Evolutionary conservation across 2,113 vertebrate species (phyloP), one percentile per base, ranked within the genome.

Genomic region (Anseranas semipalmata): DNA sequence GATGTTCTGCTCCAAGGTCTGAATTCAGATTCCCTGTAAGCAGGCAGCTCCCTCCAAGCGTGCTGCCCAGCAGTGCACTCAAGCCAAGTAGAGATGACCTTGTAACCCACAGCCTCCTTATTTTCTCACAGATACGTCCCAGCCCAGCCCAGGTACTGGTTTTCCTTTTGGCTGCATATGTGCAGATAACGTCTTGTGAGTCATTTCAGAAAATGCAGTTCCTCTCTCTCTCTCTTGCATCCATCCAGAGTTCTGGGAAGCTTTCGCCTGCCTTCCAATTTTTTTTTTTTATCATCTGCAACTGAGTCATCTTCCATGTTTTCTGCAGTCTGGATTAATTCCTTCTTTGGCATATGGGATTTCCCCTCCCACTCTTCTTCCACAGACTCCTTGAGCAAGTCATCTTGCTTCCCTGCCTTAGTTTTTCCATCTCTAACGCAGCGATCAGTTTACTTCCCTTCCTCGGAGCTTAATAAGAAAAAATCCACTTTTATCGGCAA

Each of bases 351-450:
- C 95, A 96, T 90, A 90, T 81, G 91, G 84, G 62, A 87, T 89
- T 92, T 90, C 70, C 91, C 87, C 86, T 94, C 94, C 94, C 65
- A 93, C 93, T 86, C 86, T 89, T 84, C 83, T 83, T 90, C 63
- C 68, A 55, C 83, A 73, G 67, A 30, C 32, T 86, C 66, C 65
- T 80, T 0, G 8, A 93, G 84, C 41, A 50, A 95, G 50, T 67
- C 50, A 59, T 92, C 68, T 52, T 81, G 15, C 65, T 89, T 78
- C 73, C 53, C 65, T 92, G 74, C 76, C 43, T 52, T n/a, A 68
- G 72, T 20, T 87, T 84, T 89, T 89, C 77, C 70, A 22, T 67
- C 52, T 84, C 84, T 60, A 63, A 27, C 46, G 9, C 11, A 39
- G 39, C 70, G 85, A 89, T 48, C 13, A 1, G 60, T 21, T 32